Evolutionary conservation across 2,888 invertebrate species (phyloP).

Genomic region (Zaprionus lineosus): DNA sequence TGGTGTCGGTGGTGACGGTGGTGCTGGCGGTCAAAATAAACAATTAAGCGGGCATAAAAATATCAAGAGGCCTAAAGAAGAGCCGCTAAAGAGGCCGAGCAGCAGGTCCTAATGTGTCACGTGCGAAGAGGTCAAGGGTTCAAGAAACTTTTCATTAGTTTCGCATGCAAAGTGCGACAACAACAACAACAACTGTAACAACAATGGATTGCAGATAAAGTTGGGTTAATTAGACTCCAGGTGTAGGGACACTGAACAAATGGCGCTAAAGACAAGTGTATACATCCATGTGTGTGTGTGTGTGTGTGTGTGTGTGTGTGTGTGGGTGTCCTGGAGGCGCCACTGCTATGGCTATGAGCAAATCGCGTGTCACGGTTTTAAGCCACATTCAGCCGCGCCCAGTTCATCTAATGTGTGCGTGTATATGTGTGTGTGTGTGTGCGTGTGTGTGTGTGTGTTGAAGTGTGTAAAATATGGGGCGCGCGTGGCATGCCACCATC

Average conservation of each 20-base stretch:
- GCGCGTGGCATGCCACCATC: conserved; percentile 61
- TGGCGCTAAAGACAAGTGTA: conserved; percentile 1
- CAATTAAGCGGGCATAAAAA: conserved; percentile 48
- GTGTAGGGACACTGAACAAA: conserved; percentile 33
- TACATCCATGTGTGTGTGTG: too few species aligned
- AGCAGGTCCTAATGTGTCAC: conserved; percentile 39
- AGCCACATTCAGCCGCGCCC: conserved; percentile 57
- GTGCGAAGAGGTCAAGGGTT: conserved; percentile 41
- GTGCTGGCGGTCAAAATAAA: conserved; percentile 53
- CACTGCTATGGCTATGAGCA: conserved; percentile 44
- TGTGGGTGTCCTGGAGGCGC: conserved; percentile 46
- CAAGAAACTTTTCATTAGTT: conserved; percentile 55
- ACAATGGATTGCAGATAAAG: background rate
- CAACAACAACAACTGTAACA: background rate
- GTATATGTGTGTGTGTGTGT: conserved; percentile 8
- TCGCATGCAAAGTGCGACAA: conserved; percentile 45
- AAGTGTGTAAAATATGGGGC: conserved; percentile 56
- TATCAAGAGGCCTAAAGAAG: conserved; percentile 33
- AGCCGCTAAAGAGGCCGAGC: background rate
- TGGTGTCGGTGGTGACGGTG: conserved; percentile 1
- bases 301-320: too few species aligned
- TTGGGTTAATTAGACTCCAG: conserved; percentile 29
- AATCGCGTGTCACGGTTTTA: conserved; percentile 57
- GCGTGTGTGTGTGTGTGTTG: conserved; percentile 1
- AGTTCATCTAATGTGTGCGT: conserved; percentile 5